Evolutionary conservation across 2,113 vertebrate genomes (phyloP).

Genomic region (Amphiprion ocellaris): DNA sequence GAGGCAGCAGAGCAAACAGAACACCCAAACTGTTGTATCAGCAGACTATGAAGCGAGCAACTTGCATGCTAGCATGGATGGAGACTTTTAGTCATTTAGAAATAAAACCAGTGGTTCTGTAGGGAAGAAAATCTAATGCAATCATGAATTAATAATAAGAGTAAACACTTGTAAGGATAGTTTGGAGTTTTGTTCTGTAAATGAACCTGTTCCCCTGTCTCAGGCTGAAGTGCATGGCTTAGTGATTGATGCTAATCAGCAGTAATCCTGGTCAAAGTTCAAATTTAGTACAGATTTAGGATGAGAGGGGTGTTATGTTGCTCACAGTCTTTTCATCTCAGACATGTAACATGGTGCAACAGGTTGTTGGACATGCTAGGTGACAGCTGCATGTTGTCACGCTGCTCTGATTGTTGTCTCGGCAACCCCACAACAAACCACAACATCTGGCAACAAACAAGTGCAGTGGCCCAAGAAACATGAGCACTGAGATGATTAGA

Average conservation of each 20-base stretch:
- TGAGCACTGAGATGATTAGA: not conserved
- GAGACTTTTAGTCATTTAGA: too few species aligned
- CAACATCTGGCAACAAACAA: not conserved
- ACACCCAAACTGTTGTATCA: not conserved
- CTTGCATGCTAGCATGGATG: too few species aligned
- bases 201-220: not conserved
- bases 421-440: constrained; percentile 45
- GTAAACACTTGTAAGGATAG: too few species aligned
- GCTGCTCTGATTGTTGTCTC: constrained; percentile 9
- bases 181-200: not conserved
- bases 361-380: too few species aligned
- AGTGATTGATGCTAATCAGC: constrained; percentile 23
- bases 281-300: constrained; percentile 27
- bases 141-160: too few species aligned
- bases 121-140: too few species aligned
- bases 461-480: not conserved
- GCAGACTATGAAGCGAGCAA: too few species aligned
- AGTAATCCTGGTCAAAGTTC: constrained; percentile 43
- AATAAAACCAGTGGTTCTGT: not conserved
- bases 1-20: not conserved
- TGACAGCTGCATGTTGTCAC: not conserved
- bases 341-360: constrained; percentile 24
- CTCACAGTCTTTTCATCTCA: constrained; percentile 26
- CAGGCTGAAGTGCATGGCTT: not conserved
- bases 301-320: constrained; percentile 30